A percentile compares a stretch with the other conserved stretches of the same genome.
Conservation (phyloP, 2,888 invertebrate species). For the Sceliomorpha sp. region DNA sequence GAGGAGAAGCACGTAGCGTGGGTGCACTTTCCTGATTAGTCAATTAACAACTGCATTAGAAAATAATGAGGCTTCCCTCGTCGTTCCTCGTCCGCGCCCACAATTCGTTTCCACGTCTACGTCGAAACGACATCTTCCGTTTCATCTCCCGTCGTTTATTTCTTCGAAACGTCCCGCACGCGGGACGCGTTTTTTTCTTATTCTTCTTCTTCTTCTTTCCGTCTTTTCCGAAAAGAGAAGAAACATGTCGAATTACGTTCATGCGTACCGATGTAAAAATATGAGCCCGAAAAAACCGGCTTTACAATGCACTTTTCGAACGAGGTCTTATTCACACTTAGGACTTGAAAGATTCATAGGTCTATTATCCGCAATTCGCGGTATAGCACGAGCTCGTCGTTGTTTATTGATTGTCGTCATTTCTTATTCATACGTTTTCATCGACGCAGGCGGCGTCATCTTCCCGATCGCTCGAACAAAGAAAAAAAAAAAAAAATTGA, state of each 20-base stretch:
- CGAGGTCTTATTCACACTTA: conserved; percentile 15
- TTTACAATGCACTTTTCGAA: not conserved
- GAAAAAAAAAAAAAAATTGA: too few species aligned
- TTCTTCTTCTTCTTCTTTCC: too few species aligned
- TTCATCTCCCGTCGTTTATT: conserved; percentile 2
- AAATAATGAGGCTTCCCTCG: conserved; percentile 72
- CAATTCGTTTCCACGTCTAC: conserved; percentile 18
- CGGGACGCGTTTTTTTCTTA: too few species aligned
- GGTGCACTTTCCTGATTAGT: conserved; percentile 73
- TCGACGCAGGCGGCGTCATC: too few species aligned
- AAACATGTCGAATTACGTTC: conserved; percentile 4
- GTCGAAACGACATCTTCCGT: conserved; percentile 2
- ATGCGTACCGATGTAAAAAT: conserved; percentile 6
- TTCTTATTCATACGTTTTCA: conserved; percentile 30
- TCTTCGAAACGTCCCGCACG: conserved; percentile 12
- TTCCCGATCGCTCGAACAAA: too few species aligned
- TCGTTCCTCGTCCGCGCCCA: conserved; percentile 18
- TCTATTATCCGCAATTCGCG: conserved; percentile 21
- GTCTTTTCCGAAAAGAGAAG: too few species aligned
- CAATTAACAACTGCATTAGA: conserved; percentile 78
- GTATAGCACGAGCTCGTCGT: not conserved
- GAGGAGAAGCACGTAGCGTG: conserved; percentile 63
- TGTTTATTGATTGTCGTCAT: conserved; percentile 20
- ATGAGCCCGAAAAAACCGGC: not conserved
- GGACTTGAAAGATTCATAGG: conserved; percentile 21